Evolutionary conservation across 2,797 vertebrate genomes (phyloP), one percentile per base, ranked within the genome.

Genomic region (Chrosomus eos): DNA sequence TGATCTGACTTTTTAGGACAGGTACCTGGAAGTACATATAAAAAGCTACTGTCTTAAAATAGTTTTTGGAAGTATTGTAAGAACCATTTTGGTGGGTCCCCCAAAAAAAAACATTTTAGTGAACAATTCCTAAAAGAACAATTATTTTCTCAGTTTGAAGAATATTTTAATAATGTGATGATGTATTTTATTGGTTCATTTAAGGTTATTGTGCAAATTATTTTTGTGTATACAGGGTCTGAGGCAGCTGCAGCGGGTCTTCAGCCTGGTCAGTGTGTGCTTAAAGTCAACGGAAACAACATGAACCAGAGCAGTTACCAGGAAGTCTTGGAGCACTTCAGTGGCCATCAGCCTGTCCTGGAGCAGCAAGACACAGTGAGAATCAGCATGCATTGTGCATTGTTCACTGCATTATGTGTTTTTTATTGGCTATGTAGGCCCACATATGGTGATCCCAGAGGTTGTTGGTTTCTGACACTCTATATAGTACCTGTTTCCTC

Each of bases 261-360:
- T 71, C 97, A 98, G 76, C 96, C 98, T 0, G 98, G 98, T 36
- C 98, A 99, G 91, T 97, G 97, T 81, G 89, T 99, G 90, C 93
- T 97, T 88, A 99, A 99, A 93, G 97, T 99, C 85, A 99, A 96
- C 4, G 98, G 98, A 70, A 96, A 92, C 93, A 98, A 92, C 1
- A 94, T 98, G 89, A 93, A 92, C 85, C 94, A 88, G 40, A 95
- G 95, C 5, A 92, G 93, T 80, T 95, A 95, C 81, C 81, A 93
- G 0, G 97, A 97, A 6, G 98, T 97, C 86, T 95, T 99, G 88
- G 98, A 99, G 75, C 96, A 99, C 91, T 99, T 99, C 83, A 94
- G 94, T 18, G 96, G 96, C 0, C 97, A 96, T 83, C 94, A 95
- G 78, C 89, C 90, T n/a, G 95, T 91, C 83, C 94, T 90, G 89